Conservation (phyloP, 1,140 invertebrate genomes). For the Drosophila tristis region DNA sequence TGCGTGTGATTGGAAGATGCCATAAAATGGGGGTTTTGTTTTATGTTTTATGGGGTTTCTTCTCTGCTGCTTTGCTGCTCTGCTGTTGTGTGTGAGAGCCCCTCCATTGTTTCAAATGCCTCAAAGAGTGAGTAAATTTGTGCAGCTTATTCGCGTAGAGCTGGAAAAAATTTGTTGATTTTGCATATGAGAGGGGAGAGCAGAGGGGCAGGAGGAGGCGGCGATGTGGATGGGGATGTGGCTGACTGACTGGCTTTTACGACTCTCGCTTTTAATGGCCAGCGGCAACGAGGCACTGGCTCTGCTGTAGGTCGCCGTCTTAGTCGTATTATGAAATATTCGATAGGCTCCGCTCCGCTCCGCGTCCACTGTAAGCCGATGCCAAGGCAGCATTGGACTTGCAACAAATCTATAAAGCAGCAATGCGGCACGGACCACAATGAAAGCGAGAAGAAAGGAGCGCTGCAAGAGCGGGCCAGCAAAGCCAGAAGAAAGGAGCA, state of each 20-base stretch:
- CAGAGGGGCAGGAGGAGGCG: not conserved
- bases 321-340: conserved; percentile 72
- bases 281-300: conserved; percentile 30
- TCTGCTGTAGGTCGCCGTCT: conserved; percentile 69
- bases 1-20: conserved; percentile 58
- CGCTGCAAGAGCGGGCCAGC: conserved; percentile 12
- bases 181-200: conserved; percentile 73
- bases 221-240: not conserved
- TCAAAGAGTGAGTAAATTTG: conserved; percentile 66
- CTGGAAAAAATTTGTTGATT: conserved; percentile 57
- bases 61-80: conserved; percentile 3
- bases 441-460: conserved; percentile 46
- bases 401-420: conserved; percentile 71
- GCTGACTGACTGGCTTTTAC: conserved; percentile 54
- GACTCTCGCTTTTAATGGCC: conserved; percentile 78
- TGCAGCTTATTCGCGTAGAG: conserved; percentile 21
- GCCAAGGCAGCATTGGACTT: conserved; percentile 33
- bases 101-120: conserved; percentile 67
- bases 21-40: conserved; percentile 56
- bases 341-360: conserved; percentile 32
- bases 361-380: conserved; percentile 58
- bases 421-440: conserved; percentile 59
- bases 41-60: conserved; percentile 20
- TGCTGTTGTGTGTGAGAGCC: conserved; percentile 40
- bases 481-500: conserved; percentile 43